Conservation (phyloP, 2,113 vertebrate genomes). For the Microcebus murinus region DNA sequence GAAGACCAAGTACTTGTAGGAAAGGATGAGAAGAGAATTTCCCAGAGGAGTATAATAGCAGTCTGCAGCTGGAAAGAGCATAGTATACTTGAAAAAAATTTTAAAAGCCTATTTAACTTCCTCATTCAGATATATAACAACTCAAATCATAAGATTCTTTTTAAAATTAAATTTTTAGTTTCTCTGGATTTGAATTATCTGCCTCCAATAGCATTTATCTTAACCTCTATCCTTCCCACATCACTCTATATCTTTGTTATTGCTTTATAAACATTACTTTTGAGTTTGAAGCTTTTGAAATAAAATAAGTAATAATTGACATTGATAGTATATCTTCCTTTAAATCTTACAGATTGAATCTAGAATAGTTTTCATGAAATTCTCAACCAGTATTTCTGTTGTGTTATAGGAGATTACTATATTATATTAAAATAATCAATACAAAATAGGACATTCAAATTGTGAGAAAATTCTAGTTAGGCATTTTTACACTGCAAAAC, state of each 20-base stretch:
- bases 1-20: not conserved
- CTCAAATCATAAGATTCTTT: not conserved
- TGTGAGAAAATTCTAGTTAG: slow-evolving; percentile 43
- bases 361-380: slow-evolving; percentile 23
- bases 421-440: slow-evolving; percentile 1
- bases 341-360: not conserved
- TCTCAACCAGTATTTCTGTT: not conserved
- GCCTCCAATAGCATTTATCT: not conserved
- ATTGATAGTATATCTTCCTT: not conserved
- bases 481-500: slow-evolving; percentile 38
- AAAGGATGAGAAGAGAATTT: not conserved
- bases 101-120: not conserved
- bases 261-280: not conserved
- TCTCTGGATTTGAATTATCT: not conserved
- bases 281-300: slow-evolving; percentile 28
- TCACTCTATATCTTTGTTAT: not conserved
- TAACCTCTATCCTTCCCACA: not conserved
- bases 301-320: slow-evolving; percentile 13
- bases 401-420: not conserved
- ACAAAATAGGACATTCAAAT: slow-evolving; percentile 35
- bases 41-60: not conserved
- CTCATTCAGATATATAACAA: not conserved
- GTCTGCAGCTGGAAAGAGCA: not conserved
- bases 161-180: not conserved
- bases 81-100: not conserved